Percentiles rank a stretch among this genome's conserved stretches.
phyloP scores from a whole-genome alignment of 2,797 vertebrate genomes.

The Mormyrus hasselquistii region DNA sequence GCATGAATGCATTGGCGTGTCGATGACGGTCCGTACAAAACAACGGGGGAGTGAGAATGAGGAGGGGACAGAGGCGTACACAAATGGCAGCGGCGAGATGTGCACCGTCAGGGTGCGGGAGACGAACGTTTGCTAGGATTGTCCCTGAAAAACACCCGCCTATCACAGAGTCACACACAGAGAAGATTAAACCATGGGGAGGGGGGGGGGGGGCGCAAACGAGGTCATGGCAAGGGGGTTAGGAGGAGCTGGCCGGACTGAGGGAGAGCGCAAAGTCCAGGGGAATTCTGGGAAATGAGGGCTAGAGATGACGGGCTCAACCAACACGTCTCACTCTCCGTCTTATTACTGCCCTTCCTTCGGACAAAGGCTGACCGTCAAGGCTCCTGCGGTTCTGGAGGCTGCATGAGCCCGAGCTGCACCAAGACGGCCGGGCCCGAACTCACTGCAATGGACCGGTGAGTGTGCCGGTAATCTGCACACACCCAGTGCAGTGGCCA shows the following conservation, averaged over 20 bases:
- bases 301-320: not conserved
- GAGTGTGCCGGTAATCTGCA: not conserved
- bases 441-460: not conserved
- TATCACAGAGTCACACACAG: not conserved
- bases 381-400: not conserved
- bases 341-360: not conserved
- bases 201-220: not conserved
- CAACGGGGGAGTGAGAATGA: not conserved
- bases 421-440: not conserved
- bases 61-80: not conserved
- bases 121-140: not conserved
- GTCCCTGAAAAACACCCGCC: not conserved
- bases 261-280: not conserved
- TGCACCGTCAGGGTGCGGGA: not conserved
- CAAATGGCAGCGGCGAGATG: not conserved
- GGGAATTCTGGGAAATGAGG: conserved; percentile 1
- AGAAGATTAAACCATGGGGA: not conserved
- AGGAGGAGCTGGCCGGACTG: not conserved
- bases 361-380: not conserved
- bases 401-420: too few relatives aligned
- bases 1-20: not conserved
- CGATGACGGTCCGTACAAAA: not conserved
- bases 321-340: not conserved
- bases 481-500: not conserved
- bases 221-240: not conserved